Evolutionary conservation across 2,113 vertebrate genomes (phyloP), one percentile per base, ranked within the genome.

Genomic region (Chlorodrepanis virens): DNA sequence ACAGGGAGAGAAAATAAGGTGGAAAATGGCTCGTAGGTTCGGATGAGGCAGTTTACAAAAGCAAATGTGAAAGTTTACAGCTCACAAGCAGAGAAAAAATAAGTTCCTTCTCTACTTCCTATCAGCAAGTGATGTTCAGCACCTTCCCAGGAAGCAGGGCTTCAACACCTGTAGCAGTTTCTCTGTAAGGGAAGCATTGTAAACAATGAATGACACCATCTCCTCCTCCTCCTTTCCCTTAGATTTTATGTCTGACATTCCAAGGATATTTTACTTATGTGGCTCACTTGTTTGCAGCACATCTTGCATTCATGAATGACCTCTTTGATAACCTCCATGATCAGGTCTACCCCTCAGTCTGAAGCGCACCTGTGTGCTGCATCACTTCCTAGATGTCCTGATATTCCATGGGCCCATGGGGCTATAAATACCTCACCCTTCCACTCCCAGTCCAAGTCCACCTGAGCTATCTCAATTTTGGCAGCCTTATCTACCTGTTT

Each of bases 11-110:
- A 77, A 69, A 69, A 52, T 33, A 39, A 27, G 18, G 23, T 69
- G 14, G 37, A 60, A 52, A 77, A 77, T 8, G 14, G 22, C 18
- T 68, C 0, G 0, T 15, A 44, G 11, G 45, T 27, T 33, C 11
- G 52, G 63, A 42, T 37, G 27, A 39, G 17, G 10, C 18, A 52
- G 21, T 37, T 68, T 50, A 60, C 5, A 6, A 59, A 44, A 60
- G 37, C 21, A 52, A 59, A 86, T 15, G 18, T 37, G 63, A 44
- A 52, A 60, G 14, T 44, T 44, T 86, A 6, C 18, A 37, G 14
- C 8, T 31, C 37, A 45, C 11, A 37, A 60, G 22, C 18, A 37
- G 37, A 44, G 44, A 1, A 12, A 68, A 56, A 35, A 14, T 35
- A 45, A 19, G 12, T 35, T 68, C 68, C 6, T 33, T 44, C 61